Conservation (phyloP, 1,140 invertebrate species). For the Drosophila orosa region DNA sequence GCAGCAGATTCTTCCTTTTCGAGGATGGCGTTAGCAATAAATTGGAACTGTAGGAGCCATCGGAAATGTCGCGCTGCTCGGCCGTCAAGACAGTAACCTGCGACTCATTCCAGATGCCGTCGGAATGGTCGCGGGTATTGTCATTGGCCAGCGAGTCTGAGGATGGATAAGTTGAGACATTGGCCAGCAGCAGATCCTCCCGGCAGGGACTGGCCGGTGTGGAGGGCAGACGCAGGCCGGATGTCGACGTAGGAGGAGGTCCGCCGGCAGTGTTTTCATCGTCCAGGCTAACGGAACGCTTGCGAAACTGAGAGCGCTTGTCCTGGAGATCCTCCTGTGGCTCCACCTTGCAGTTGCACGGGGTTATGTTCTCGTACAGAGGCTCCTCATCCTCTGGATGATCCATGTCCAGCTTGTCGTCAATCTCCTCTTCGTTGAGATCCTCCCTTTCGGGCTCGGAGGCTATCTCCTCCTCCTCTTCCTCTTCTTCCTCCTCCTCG, state of each 20-base stretch:
- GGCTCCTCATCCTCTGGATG: constrained; percentile 70
- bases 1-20: constrained; percentile 89
- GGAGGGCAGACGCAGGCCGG: constrained; percentile 77
- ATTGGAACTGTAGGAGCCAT: constrained; percentile 84
- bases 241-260: constrained; percentile 8
- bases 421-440: constrained; percentile 34
- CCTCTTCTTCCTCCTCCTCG: constrained; percentile 58
- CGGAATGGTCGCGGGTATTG: constrained; percentile 91
- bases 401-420: constrained; percentile 40
- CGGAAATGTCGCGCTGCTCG: constrained; percentile 84
- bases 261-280: constrained; percentile 40
- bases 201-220: constrained; percentile 86
- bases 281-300: constrained; percentile 88
- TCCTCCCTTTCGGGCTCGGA: constrained; percentile 36
- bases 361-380: constrained; percentile 74
- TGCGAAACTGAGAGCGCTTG: constrained; percentile 84
- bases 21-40: constrained; percentile 90
- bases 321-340: constrained; percentile 20
- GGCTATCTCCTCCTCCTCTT: constrained; percentile 42
- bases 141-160: constrained; percentile 92
- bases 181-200: constrained; percentile 69
- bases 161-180: constrained; percentile 90
- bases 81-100: constrained; percentile 92
- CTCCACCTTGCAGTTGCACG: constrained; percentile 55
- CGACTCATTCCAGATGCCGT: constrained; percentile 94